Evolutionary conservation across 2,797 vertebrate species (phyloP).

Genomic region (Sebastes hubbsi): DNA sequence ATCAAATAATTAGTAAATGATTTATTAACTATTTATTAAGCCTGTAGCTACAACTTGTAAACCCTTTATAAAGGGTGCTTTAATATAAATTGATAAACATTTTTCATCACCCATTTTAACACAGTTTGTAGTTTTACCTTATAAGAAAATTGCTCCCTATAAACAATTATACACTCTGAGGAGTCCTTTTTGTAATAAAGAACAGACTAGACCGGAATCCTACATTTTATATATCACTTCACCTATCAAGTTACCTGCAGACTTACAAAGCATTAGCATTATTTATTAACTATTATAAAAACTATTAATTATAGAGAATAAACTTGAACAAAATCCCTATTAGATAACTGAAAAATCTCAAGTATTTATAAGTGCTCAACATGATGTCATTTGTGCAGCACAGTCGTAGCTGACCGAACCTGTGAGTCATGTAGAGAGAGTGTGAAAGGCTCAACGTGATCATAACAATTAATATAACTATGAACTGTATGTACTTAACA

Average conservation of each 20-base stretch:
- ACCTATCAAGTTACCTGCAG: too few relatives aligned
- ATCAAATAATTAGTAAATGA: too few relatives aligned
- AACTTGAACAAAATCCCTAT: neutral
- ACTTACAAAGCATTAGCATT: neutral
- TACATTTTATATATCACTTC: too few relatives aligned
- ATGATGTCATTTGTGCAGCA: neutral
- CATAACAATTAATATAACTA: neutral
- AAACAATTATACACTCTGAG: too few relatives aligned
- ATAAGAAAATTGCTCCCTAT: too few relatives aligned
- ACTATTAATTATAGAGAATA: neutral
- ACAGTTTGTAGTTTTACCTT: too few relatives aligned
- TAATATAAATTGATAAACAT: too few relatives aligned
- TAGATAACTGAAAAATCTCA: neutral
- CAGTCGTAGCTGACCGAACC: neutral
- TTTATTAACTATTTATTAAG: too few relatives aligned
- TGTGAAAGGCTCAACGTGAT: slow-evolving; percentile 13
- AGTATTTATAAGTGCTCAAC: neutral
- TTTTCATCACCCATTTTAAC: too few relatives aligned
- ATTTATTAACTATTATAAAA: neutral
- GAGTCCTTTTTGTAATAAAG: too few relatives aligned
- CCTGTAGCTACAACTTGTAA: too few relatives aligned
- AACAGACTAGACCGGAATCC: neutral
- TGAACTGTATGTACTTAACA: neutral
- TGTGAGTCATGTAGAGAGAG: slow-evolving; percentile 1
- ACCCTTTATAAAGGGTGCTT: too few relatives aligned